Percentiles rank a stretch among this genome's conserved stretches.
These are phyloP conservation scores for Melanotaenia pygmaea DNA, from an alignment of 2,797 vertebrate genomes.

Conservation along the genomic window DNA sequence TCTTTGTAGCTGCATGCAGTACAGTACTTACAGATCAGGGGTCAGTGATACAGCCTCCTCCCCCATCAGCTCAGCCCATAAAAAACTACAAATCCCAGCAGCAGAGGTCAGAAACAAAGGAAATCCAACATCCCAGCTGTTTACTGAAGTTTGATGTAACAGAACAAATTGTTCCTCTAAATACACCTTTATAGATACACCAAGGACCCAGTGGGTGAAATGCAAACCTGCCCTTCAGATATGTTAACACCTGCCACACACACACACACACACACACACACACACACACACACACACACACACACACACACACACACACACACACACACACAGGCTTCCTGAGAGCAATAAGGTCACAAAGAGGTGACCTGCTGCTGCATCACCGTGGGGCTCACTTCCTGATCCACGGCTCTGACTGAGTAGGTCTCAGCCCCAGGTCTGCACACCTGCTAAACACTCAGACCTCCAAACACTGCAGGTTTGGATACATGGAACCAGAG, in stretches of 20 bases:
- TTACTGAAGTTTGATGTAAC: conserved; percentile 19
- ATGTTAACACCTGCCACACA: conserved; percentile 41
- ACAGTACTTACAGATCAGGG: conserved; percentile 66
- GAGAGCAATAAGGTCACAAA: conserved; percentile 64
- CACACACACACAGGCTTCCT: conserved; percentile 35
- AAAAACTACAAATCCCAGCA: conserved; percentile 72
- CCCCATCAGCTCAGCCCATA: conserved; percentile 49
- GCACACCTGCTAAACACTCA: conserved; percentile 26
- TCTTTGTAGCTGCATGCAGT: conserved; percentile 1
- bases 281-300: too few species aligned
- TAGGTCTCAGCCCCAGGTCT: conserved; percentile 16
- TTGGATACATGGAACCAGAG: conserved; percentile 5
- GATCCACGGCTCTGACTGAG: conserved; percentile 53
- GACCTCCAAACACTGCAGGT: background rate
- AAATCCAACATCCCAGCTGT: conserved; percentile 31
- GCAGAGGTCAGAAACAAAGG: conserved; percentile 18
- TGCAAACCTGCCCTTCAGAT: conserved; percentile 34
- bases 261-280: conserved; percentile 20
- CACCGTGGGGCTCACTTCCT: conserved; percentile 72
- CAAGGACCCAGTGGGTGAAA: conserved; percentile 39
- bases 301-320: too few species aligned
- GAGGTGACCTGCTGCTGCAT: conserved; percentile 74
- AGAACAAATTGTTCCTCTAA: conserved; percentile 37
- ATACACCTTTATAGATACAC: conserved; percentile 34
- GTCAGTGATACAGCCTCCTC: conserved; percentile 54